Evolutionary conservation across 2,113 vertebrate species (phyloP), one percentile per base, ranked within the genome.

Genomic region (Emydura subglobosa): DNA sequence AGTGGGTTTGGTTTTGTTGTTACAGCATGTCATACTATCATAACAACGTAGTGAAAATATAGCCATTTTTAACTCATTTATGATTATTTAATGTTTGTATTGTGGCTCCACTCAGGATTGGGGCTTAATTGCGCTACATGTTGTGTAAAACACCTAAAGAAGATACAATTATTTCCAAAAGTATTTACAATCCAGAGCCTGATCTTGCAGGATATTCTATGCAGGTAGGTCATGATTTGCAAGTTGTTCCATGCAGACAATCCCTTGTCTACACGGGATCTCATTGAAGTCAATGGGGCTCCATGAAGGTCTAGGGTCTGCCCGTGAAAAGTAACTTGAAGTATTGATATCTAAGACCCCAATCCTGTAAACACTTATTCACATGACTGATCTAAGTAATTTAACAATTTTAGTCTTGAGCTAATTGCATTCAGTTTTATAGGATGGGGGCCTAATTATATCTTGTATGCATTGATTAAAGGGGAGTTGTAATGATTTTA

Each of bases 11-110:
- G 27, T 74, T 11, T 57, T 53, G 27, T 29, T 91, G 25, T 21
- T 21, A n/a, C 17, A 51, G 49, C 49, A n/a, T 9, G 39, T 31
- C 72, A 57, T 21, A 24, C 12, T 4, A 57, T 59, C 11, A 31
- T 12, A 68, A 0, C 1, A 50, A 31, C 22, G 1, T 7, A 78
- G 76, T 61, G 31, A 44, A 61, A 59, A 59, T 59, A 82, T 57
- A 88, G 2, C 2, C 24, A 24, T 81, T 76, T 3, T 0, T 11
- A 80, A 78, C 47, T 24, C 12, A 3, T n/a, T 31, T 44, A 55
- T 31, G 61, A 21, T 51, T 0, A 22, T 9, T 47, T 82, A 55
- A 19, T 8, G 2, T n/a, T 88, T 79, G 42, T 3, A 54, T 34
- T 51, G 49, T 10, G 22, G 16, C 42, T 76, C 4, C 5, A 2